These are phyloP conservation scores for Eledone cirrhosa DNA, from an alignment of 2,888 invertebrate genomes.

Conservation along the genomic window DNA sequence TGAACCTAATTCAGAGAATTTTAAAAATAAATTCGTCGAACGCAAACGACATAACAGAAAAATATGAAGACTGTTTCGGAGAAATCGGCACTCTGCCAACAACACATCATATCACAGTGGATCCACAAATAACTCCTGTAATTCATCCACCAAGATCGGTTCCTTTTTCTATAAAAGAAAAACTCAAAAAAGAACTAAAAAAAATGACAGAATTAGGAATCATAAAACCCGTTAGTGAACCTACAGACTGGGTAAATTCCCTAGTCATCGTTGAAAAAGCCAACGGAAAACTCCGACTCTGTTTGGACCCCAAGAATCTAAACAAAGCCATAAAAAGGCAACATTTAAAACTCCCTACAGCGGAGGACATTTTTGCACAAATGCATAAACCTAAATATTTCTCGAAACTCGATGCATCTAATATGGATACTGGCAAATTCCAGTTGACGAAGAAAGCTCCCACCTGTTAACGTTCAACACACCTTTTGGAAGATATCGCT, in stretches of 20 bases:
- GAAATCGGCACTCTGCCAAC: not conserved
- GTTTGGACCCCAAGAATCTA: constrained; percentile 7
- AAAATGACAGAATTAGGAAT: not conserved
- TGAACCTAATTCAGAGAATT: constrained; percentile 1
- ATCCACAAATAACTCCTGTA: constrained; percentile 7
- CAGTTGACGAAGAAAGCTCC: constrained; percentile 29
- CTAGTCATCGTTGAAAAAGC: constrained; percentile 10
- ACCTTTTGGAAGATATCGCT: constrained; percentile 24
- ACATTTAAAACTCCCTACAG: too few species aligned
- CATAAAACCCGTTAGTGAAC: too few species aligned
- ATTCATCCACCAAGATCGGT: not conserved
- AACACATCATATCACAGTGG: too few species aligned
- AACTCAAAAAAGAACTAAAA: not conserved
- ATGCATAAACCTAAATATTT: too few species aligned
- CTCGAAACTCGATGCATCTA: too few species aligned
- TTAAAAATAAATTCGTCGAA: not conserved
- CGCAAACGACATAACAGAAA: not conserved
- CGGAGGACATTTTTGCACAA: too few species aligned
- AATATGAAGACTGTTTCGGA: constrained; percentile 9
- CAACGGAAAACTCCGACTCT: constrained; percentile 1
- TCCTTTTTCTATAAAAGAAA: constrained; percentile 10
- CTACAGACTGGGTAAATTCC: too few species aligned
- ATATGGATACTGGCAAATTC: constrained; percentile 32
- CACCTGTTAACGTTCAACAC: constrained; percentile 22
- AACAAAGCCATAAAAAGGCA: constrained; percentile 11